phyloP scores from a whole-genome alignment of 2,113 vertebrate genomes.

The Oncorhynchus keta region DNA sequence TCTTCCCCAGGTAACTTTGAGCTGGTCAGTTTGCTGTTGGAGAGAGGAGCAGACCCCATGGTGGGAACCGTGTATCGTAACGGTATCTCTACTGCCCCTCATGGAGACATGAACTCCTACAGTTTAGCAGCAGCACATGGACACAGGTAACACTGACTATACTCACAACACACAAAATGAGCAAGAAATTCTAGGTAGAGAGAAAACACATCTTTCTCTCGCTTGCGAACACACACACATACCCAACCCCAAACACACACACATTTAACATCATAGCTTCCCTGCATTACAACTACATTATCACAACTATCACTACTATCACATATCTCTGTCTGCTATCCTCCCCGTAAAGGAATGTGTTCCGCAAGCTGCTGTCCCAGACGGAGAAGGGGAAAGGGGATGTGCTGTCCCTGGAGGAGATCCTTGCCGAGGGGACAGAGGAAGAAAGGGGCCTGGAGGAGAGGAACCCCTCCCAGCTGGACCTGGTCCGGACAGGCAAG shows the following conservation, averaged over 20 bases:
- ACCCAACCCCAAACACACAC: background rate
- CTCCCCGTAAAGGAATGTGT: constrained; percentile 84
- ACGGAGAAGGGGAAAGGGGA: constrained; percentile 92
- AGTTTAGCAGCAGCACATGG: constrained; percentile 98
- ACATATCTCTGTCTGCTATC: background rate
- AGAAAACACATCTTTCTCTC: background rate
- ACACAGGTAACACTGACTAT: constrained; percentile 83
- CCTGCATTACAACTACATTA: too few species aligned
- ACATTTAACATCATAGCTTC: too few species aligned
- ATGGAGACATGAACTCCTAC: constrained; percentile 98
- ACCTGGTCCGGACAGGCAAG: constrained; percentile 86
- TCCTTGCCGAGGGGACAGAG: constrained; percentile 91
- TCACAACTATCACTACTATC: too few species aligned
- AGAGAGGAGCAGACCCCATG: constrained; percentile 92
- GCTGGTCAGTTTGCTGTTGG: constrained; percentile 94
- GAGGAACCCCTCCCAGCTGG: constrained; percentile 79
- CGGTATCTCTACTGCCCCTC: constrained; percentile 91
- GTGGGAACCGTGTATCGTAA: constrained; percentile 97
- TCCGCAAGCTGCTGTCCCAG: constrained; percentile 92
- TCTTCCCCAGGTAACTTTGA: constrained; percentile 91
- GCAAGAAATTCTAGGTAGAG: too few species aligned
- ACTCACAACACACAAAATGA: background rate
- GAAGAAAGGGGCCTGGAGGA: constrained; percentile 88
- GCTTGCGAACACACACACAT: background rate
- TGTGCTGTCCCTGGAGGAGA: constrained; percentile 95